Base-by-base conservation (phyloP, 2,113 vertebrate genomes). In the Halichoeres trimaculatus region DNA sequence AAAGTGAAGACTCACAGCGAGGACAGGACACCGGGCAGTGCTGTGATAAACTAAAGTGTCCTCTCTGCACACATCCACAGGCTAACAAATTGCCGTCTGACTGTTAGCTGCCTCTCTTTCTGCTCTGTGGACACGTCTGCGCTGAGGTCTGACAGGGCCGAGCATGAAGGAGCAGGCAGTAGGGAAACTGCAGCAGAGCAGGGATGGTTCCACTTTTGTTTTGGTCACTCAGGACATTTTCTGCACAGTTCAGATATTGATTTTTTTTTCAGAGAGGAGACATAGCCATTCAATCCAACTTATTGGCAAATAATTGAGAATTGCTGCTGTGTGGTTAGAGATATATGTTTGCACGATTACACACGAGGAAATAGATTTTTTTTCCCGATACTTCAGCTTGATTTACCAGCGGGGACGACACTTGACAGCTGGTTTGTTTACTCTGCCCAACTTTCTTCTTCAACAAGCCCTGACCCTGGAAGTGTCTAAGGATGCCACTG, bases 21-120 rank as follows among this genome's bases (percentile, higher is more conserved):
- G 41, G 41, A 43, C 41, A 43, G 41, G 16, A 13, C 41, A 14
- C 14, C 13, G 41, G 16, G 41, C 41, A 43, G 41, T 12, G 2
- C 8, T 41, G 74, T 63, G 85, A 74, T 59, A 59, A 84, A 81
- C 81, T 78, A 69, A 69, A 71, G 63, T 48, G 43, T 6, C 41
- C 41, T 55, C 22, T 64, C 56, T 34, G 24, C 55, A 48, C 62
- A 57, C 64, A 41, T 41, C 52, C 74, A 75, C 65, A 60, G 76
- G 40, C 66, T 51, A 61, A 66, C 76, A 80, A 88, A 47, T 82
- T 71, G 70, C 52, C 75, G 70, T 16, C 67, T 53, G 58, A 47
- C 66, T 26, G 58, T 51, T 48, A 40, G 41, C 69, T 38, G 54
- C 34, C 51, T 50, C 34, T 52, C 38, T 61, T 52, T 54, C 69